Evolutionary conservation across 2,797 vertebrate genomes (phyloP), one percentile per base, ranked within the genome.

Genomic region (Spea hammondii): DNA sequence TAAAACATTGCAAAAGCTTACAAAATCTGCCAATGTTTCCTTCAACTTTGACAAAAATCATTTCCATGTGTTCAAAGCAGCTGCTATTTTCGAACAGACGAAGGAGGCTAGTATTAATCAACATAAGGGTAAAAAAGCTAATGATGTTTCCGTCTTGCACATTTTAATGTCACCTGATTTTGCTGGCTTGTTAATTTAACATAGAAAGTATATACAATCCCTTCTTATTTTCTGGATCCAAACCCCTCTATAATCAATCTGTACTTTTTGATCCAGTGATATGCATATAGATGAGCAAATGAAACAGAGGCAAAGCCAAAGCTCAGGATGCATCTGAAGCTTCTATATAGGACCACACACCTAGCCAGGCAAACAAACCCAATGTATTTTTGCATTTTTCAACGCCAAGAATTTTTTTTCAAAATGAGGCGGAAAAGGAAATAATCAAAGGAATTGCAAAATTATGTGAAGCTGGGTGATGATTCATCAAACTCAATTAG

Each of bases 301-400:
- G 9, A 32, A 51, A 14, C 8, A 62, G 46, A n/a, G 72, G 6
- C 17, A 6, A 53, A 64, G 59, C 13, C 71, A 64, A 50, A 47
- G 55, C 55, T 87, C 79, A 81, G 66, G 71, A 5, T 65, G 77
- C 32, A 72, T 77, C 0, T 17, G 85, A 85, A 71, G 77, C 79
- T 87, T n/a, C n/a, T 79, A 86, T 82, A 65, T 83, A 85, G 57
- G 72, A 79, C 78, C 78, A 79, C 78, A 79, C 72, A 79, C 9
- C 78, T 75, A 49, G 78, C 78, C 54, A 4, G 72, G 66, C 72
- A 70, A 66, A 49, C 10, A 69, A 53, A 53, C 49, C 17, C 48
- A 78, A 78, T 72, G 60, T 59, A 64, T 79, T 64, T 70, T 75
- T 47, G 65, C 78, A 79, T 70, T 55, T 32, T 75, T 70, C 49